These are phyloP conservation scores for Tragelaphus imberbis DNA, from an alignment of 2,113 vertebrate genomes.

Conservation along the genomic window DNA sequence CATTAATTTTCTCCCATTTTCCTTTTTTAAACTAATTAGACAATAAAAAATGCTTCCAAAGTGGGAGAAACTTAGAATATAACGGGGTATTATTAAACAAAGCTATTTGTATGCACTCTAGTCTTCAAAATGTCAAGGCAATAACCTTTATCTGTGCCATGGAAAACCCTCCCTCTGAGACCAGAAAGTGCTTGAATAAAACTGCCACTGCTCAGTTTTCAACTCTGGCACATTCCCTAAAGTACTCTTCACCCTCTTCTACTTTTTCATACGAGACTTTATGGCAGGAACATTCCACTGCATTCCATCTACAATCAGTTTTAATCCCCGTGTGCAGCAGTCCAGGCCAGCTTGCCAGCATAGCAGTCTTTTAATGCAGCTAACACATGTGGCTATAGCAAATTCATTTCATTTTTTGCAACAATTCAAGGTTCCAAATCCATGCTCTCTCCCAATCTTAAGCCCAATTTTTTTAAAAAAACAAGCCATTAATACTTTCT, in stretches of 20 bases:
- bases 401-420: conserved; percentile 55
- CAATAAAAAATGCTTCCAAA: background rate
- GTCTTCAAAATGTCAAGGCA: conserved; percentile 46
- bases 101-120: background rate
- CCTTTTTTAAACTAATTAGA: conserved; percentile 22
- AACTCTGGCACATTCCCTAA: background rate
- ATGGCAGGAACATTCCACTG: conserved; percentile 75
- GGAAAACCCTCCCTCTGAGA: background rate
- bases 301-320: conserved; percentile 83
- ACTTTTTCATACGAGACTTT: conserved; percentile 41
- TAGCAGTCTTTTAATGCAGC: conserved; percentile 77
- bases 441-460: background rate
- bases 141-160: background rate
- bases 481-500: conserved; percentile 21
- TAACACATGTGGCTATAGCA: conserved; percentile 78
- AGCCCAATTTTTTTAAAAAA: background rate
- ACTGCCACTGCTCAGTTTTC: conserved; percentile 6
- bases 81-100: conserved; percentile 35
- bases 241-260: background rate
- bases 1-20: background rate
- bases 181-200: conserved; percentile 15
- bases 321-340: conserved; percentile 67
- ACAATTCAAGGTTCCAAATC: background rate
- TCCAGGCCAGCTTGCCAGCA: conserved; percentile 78
- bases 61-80: background rate